Conservation (phyloP, 2,797 vertebrate genomes). For the Dallia pectoralis region DNA sequence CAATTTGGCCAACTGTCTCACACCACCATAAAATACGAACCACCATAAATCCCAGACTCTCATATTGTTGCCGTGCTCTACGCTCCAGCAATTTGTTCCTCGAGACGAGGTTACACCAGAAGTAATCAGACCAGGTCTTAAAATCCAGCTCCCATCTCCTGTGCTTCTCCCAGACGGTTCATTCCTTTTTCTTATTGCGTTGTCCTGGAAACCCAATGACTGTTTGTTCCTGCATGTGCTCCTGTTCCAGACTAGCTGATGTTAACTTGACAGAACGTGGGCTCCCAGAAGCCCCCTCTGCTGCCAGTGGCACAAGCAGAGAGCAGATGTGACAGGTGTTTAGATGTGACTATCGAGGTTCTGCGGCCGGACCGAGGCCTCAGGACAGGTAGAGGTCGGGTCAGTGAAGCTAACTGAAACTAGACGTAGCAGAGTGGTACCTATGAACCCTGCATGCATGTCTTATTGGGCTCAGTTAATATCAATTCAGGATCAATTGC, state of each 20-base stretch:
- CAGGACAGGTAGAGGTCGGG: neutral
- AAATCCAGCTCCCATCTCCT: neutral
- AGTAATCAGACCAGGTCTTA: neutral
- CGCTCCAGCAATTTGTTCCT: no score
- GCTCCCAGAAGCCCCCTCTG: neutral
- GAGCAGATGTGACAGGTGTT: slow-evolving; percentile 14
- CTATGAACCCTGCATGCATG: neutral
- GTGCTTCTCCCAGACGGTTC: neutral
- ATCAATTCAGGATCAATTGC: neutral
- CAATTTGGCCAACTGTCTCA: no score
- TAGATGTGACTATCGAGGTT: slow-evolving; percentile 1
- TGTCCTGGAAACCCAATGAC: neutral
- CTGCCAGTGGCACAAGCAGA: neutral
- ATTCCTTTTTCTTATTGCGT: neutral
- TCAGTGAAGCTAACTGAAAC: neutral
- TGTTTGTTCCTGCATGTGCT: neutral
- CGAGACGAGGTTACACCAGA: neutral
- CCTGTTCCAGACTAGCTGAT: neutral
- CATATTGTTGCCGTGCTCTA: no score
- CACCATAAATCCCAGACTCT: no score
- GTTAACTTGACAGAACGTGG: neutral
- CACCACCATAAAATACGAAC: no score
- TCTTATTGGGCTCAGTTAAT: neutral
- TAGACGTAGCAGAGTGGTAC: neutral
- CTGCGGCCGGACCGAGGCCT: neutral